phyloP scores from a whole-genome alignment of 2,888 invertebrate genomes.

The Oligia latruncula region DNA sequence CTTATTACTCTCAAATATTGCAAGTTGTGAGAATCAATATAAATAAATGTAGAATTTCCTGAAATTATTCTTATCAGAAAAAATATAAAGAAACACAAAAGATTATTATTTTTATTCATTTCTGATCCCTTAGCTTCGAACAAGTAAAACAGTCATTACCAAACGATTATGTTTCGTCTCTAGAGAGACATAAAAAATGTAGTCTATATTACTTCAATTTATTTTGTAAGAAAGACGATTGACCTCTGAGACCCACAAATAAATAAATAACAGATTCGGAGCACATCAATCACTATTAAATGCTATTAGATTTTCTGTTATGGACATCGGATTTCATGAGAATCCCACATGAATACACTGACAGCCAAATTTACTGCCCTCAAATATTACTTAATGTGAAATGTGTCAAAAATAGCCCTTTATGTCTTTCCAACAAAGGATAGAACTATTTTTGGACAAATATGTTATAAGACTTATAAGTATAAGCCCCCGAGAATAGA shows the following conservation, averaged over 20 bases:
- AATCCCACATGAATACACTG: conserved; percentile 45
- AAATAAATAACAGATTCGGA: conserved; percentile 36
- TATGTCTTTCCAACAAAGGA: conserved; percentile 26
- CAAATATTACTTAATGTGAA: conserved; percentile 45
- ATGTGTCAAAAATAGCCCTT: conserved; percentile 36
- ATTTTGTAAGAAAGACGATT: conserved; percentile 29
- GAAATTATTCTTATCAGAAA: neutral
- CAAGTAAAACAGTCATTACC: conserved; percentile 24
- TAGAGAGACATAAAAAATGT: conserved; percentile 3
- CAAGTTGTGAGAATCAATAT: neutral
- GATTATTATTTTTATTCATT: neutral
- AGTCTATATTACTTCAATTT: conserved; percentile 33
- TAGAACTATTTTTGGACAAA: conserved; percentile 20
- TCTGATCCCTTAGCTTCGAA: neutral
- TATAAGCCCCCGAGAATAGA: conserved; percentile 37
- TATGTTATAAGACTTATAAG: conserved; percentile 14
- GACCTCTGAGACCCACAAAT: conserved; percentile 31
- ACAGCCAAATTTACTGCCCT: conserved; percentile 43
- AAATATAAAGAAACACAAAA: neutral
- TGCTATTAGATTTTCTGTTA: conserved; percentile 30
- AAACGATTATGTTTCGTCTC: neutral
- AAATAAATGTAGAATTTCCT: neutral
- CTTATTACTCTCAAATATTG: neutral
- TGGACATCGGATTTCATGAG: conserved; percentile 26
- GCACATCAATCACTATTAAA: conserved; percentile 40